Evolutionary conservation across 2,888 invertebrate species (phyloP), one percentile per base, ranked within the genome.

Genomic region (Steinernema hermaphroditum): DNA sequence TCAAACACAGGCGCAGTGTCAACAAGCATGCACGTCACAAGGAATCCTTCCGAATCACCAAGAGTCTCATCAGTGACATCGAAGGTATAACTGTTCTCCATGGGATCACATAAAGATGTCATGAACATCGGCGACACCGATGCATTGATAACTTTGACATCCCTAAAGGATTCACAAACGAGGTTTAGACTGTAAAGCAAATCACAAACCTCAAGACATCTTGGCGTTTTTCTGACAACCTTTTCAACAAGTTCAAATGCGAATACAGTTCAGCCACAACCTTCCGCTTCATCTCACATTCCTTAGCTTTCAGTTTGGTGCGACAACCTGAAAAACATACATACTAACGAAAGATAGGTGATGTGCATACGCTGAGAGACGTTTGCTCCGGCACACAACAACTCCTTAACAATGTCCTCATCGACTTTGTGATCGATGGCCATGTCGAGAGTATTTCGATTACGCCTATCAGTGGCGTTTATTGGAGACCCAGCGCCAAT

Each of bases 401-500:
- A 19, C 32, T 62, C 62, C n/a, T 62, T 29, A 16, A 62, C 62
- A 16, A 62, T 62, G 2, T 62, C 62, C 16, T 32, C 2, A 16
- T 34, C 27, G 1, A 62, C 62, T 1, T 62, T 62, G 19, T 62
- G 62, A 16, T 62, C 62, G 14, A 62, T 16, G 32, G 62, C 62
- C 1, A 62, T 62, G 32, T 62, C 62, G 32, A 62, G 14, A 4
- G 34, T 32, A 32, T 62, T 62, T 6, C 62, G 29, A 32, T 8
- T 2, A 1, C 16, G 29, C 34, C 32, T 29, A 2, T 62, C 62
- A 12, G 2, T 4, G 16, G 19, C 27, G 62, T 62, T 62, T 29
- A 62, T 62, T 16, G 62, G 62, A 8, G 62, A 62, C 32, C 62
- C 62, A 32, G 62, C 62, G 14, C 62, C 62, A 32, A 62, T 62